Evolutionary conservation across 1,140 invertebrate species (phyloP).

Genomic region (Ips typographus): DNA sequence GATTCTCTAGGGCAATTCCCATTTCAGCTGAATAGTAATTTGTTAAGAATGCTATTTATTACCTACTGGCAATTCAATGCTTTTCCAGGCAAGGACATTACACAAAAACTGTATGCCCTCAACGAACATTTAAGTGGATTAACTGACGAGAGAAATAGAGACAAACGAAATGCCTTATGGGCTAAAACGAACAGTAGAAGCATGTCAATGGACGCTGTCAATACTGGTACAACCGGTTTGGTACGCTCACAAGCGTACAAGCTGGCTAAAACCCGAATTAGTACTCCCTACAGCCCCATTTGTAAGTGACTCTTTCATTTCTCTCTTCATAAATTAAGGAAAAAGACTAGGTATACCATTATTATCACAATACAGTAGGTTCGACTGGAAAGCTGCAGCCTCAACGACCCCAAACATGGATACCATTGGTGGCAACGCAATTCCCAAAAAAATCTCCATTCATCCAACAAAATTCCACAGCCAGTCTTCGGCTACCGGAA

Average conservation of each 20-base stretch:
- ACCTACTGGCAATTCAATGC: too few relatives aligned
- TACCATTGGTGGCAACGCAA: conserved; percentile 54
- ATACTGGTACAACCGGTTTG: conserved; percentile 71
- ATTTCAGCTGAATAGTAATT: too few relatives aligned
- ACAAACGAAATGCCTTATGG: conserved; percentile 51
- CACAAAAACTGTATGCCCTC: conserved; percentile 79
- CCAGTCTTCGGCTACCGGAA: conserved; percentile 42
- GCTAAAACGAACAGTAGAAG: conserved; percentile 62
- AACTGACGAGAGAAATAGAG: conserved; percentile 51
- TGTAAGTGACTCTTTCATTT: conserved; percentile 38
- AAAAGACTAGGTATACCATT: neutral
- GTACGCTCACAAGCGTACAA: conserved; percentile 70
- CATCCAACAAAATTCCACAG: conserved; percentile 40
- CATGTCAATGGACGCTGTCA: conserved; percentile 75
- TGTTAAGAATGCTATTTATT: too few relatives aligned
- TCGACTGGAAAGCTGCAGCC: conserved; percentile 44
- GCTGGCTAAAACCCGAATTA: conserved; percentile 28
- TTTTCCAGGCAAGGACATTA: conserved; percentile 76
- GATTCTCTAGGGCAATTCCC: too few relatives aligned
- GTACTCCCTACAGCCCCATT: conserved; percentile 36
- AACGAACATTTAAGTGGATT: conserved; percentile 68
- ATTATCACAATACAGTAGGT: conserved; percentile 36
- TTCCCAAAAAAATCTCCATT: conserved; percentile 54
- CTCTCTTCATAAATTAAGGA: neutral
- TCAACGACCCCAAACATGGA: conserved; percentile 46